These are phyloP conservation scores for Caerostris extrusa DNA, from an alignment of 1,140 invertebrate genomes.

Conservation along the genomic window DNA sequence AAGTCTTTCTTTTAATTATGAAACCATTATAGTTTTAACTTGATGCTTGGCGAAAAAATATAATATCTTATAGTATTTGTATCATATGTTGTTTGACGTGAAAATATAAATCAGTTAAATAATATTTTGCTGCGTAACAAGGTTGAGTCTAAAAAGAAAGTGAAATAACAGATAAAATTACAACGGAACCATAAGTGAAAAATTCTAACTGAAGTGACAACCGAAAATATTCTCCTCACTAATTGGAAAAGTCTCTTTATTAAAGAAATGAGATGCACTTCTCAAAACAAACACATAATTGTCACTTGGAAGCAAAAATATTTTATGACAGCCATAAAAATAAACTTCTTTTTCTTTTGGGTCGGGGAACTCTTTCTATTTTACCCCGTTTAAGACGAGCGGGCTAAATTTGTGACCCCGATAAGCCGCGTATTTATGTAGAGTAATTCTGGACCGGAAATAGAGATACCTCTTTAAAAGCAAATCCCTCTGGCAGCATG, in stretches of 20 bases:
- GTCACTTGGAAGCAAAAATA: background rate
- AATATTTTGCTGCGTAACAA: too few species aligned
- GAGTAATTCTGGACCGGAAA: slow-evolving; percentile 68
- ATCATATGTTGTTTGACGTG: too few species aligned
- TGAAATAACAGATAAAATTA: too few species aligned
- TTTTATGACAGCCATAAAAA: slow-evolving; percentile 9
- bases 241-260: slow-evolving; percentile 38
- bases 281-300: slow-evolving; percentile 64
- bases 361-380: background rate
- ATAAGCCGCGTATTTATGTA: slow-evolving; percentile 51
- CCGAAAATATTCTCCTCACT: slow-evolving; percentile 4
- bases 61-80: too few species aligned
- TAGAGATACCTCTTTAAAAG: slow-evolving; percentile 48
- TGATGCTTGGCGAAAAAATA: too few species aligned
- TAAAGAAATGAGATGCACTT: slow-evolving; percentile 14
- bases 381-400: background rate
- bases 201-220: background rate
- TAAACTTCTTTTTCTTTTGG: background rate
- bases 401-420: slow-evolving; percentile 29
- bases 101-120: too few species aligned
- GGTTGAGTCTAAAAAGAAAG: too few species aligned
- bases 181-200: background rate
- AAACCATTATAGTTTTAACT: too few species aligned
- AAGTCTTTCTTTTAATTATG: too few species aligned
- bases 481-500: slow-evolving; percentile 28